Evolutionary conservation across 2,797 vertebrate species (phyloP).

Genomic region (Sardinella longiceps): DNA sequence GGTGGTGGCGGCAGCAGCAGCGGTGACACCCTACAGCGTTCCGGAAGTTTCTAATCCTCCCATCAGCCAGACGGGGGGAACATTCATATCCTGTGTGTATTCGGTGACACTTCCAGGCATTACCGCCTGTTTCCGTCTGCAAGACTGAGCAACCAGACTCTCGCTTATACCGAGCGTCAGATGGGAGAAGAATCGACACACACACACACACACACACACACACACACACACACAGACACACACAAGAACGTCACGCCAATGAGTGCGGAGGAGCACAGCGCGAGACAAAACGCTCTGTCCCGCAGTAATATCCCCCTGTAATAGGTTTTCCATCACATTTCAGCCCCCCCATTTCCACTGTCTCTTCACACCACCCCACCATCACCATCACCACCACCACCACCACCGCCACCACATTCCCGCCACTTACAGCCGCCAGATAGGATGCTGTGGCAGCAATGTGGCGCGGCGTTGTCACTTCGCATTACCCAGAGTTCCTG

Average conservation of each 20-base stretch:
- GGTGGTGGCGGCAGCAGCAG: too few relatives aligned
- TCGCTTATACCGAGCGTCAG: constrained; percentile 17
- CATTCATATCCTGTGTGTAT: constrained; percentile 24
- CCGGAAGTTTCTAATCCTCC: constrained; percentile 18
- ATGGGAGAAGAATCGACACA: constrained; percentile 34
- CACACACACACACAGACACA: too few relatives aligned
- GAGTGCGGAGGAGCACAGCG: neutral
- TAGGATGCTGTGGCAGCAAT: constrained; percentile 63
- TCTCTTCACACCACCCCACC: neutral
- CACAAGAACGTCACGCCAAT: neutral
- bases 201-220: too few relatives aligned
- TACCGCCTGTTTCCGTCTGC: neutral
- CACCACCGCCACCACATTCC: neutral
- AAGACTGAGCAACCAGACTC: constrained; percentile 11
- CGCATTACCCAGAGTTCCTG: constrained; percentile 68
- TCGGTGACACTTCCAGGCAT: constrained; percentile 16
- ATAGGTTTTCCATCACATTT: constrained; percentile 21
- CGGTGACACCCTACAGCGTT: constrained; percentile 3
- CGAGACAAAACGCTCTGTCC: constrained; percentile 1
- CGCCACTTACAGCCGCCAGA: neutral
- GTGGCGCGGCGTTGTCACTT: constrained; percentile 66
- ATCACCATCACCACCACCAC: neutral
- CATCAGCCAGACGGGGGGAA: constrained; percentile 2
- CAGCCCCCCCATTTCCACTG: constrained; percentile 30
- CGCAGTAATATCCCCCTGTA: constrained; percentile 12